Base-by-base conservation (phyloP, 2,888 invertebrate species). In the Anoncus sp. region DNA sequence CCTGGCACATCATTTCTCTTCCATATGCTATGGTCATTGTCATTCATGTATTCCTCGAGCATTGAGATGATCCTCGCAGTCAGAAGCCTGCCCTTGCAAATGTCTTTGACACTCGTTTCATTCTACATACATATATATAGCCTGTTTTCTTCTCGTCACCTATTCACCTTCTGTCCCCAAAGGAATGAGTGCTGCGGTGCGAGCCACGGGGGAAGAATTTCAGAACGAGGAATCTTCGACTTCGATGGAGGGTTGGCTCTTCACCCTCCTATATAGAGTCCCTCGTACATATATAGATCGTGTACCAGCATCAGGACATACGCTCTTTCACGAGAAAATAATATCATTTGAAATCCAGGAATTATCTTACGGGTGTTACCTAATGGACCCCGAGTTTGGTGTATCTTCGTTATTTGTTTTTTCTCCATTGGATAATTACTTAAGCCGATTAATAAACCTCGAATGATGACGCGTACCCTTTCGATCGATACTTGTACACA, bases 91-190 rank as follows among this genome's bases (percentile, higher is more conserved):
- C 40, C 31, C 14, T n/a, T 14, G 27, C 5, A 27, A 45, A 31
- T 18, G 18, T 16, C 62, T 27, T 27, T 12, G 12, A 6, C 27
- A 45, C 27, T 27, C 45, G 24, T 62, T 62, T 43, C n/a, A 18
- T 43, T 1, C 12, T 27, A 22, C 1, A n/a, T 43, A 31, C n/a
- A n/a, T 31, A 12, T 10, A 4, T 2, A 14, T 4, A 9, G 10
- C 18, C 43, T 18, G 45, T 60, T 62, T 27, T 10, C 62, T 18
- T 10, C 45, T 45, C 18, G 27, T 43, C 62, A 62, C 62, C 45
- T 62, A 27, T 62, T 62, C 45, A 45, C 62, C 24, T 45, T 45
- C 27, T 27, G 12, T 7, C 12, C 31, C 60, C 12, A 20, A 14
- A 9, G 24, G 16, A 45, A 45, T 3, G 5, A 45, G 45, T 12